A percentile compares a stretch with the other conserved stretches of the same genome.
Evolutionary conservation across 2,888 invertebrate species (phyloP).

Genomic region (Cheilosia grossa): DNA sequence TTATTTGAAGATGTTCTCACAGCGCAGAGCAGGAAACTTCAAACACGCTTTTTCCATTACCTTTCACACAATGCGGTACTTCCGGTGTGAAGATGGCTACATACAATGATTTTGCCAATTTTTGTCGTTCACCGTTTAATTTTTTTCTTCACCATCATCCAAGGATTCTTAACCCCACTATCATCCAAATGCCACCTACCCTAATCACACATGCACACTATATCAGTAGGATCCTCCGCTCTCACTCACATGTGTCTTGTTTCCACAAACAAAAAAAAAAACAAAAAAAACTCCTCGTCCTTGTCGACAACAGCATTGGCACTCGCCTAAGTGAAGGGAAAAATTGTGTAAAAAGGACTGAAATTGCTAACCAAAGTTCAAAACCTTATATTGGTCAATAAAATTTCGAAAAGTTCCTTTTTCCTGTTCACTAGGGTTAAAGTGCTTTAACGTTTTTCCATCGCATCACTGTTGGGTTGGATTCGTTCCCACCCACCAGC

Average conservation of each 20-base stretch:
- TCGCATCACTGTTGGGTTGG: constrained; percentile 26
- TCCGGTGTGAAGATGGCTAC: constrained; percentile 43
- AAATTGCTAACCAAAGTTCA: constrained; percentile 74
- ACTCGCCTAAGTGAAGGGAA: constrained; percentile 6
- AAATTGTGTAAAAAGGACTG: constrained; percentile 8
- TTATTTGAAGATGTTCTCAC: constrained; percentile 68
- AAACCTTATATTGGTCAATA: constrained; percentile 75
- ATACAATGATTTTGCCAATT: constrained; percentile 52
- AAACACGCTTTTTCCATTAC: constrained; percentile 73
- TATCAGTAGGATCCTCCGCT: constrained; percentile 40
- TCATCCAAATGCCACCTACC: neutral
- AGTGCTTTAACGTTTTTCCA: constrained; percentile 52
- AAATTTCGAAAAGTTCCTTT: constrained; percentile 68
- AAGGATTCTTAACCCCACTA: constrained; percentile 22
- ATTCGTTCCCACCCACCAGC: too few species aligned
- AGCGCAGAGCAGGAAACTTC: constrained; percentile 55
- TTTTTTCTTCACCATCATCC: neutral
- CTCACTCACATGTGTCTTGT: constrained; percentile 54
- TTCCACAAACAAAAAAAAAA: constrained; percentile 35
- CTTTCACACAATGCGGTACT: constrained; percentile 60
- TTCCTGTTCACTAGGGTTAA: constrained; percentile 58
- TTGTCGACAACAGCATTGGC: neutral
- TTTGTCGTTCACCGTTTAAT: too few species aligned
- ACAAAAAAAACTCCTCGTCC: constrained; percentile 23
- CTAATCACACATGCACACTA: constrained; percentile 17